Evolutionary conservation across 53 echinoderm and acorn worm species (phyloP), one percentile per base, ranked within the genome.

Genomic region (Echinarachnius parma): DNA sequence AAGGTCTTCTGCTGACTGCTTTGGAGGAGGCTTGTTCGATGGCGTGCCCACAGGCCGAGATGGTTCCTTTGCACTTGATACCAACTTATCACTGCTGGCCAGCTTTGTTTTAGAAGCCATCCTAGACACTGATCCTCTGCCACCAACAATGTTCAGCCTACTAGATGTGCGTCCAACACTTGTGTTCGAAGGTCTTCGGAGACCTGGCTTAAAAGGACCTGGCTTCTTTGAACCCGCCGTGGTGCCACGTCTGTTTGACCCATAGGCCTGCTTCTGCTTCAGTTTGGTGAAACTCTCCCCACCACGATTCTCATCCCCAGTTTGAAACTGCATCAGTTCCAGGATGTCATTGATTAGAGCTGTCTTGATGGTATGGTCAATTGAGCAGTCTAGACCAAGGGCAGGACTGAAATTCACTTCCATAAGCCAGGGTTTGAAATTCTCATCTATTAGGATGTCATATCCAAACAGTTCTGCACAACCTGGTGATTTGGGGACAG

Each of bases 391-490:
- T 24, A 82, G 26, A 7, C 77, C 72, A 4, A 89, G 71, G 10
- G 89, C 89, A 21, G 89, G 89, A 50, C 84, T 84, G 67, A 89
- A 89, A 44, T 89, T 89, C 7, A 89, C 89, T 30, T 89, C 89
- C 21, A 89, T 28, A 20, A 89, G 71, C 89, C 89, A 89, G 5
- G 89, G 81, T 48, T 89, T 89, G 4, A 89, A 61, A 23, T 80
- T 68, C 14, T 77, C 78, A 44, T 89, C 89, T n/a, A 89, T 78
- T 16, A 89, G 80, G 28, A 89, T 77, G 68, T 89, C 89, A 77
- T 78, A 89, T 10, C 89, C 89, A 81, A 89, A 89, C 15, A 89
- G 57, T 62, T 89, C 89, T 69, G 84, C 80, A 39, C 84, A 84
- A 37, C 66, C 60, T 23, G 34, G 15, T 20, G 76, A 62, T 55